These are phyloP conservation scores for Rhombomys opimus DNA, from an alignment of 2,113 vertebrate species.

Conservation along the genomic window DNA sequence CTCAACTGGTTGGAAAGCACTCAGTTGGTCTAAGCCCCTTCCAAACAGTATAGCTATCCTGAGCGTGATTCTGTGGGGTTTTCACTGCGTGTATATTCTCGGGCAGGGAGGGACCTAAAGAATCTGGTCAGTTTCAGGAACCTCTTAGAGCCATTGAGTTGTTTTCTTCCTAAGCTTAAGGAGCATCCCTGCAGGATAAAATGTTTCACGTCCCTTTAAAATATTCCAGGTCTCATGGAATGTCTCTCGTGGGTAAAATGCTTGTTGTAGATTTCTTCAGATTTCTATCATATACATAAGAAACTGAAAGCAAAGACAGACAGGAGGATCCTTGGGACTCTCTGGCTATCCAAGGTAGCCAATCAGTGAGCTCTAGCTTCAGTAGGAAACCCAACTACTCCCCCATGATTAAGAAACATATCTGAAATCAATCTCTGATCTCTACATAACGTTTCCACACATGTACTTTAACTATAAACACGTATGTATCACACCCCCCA, in stretches of 20 bases:
- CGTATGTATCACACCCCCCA: no score
- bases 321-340: background rate
- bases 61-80: background rate
- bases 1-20: background rate
- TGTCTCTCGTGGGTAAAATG: background rate
- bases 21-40: background rate
- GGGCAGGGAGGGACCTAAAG: background rate
- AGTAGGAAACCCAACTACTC: no score
- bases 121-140: background rate
- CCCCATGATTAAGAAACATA: background rate
- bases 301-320: background rate
- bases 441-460: background rate
- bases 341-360: background rate
- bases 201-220: background rate
- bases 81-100: background rate
- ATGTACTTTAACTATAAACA: background rate
- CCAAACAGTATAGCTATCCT: background rate
- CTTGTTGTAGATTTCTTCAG: background rate
- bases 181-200: background rate
- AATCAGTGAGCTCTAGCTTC: background rate
- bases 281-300: background rate
- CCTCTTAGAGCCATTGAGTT: background rate
- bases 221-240: background rate
- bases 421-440: background rate
- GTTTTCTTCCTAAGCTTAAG: background rate